Evolutionary conservation across 2,888 invertebrate species (phyloP), one percentile per base, ranked within the genome.

Genomic region (Drosophila macrothrix): DNA sequence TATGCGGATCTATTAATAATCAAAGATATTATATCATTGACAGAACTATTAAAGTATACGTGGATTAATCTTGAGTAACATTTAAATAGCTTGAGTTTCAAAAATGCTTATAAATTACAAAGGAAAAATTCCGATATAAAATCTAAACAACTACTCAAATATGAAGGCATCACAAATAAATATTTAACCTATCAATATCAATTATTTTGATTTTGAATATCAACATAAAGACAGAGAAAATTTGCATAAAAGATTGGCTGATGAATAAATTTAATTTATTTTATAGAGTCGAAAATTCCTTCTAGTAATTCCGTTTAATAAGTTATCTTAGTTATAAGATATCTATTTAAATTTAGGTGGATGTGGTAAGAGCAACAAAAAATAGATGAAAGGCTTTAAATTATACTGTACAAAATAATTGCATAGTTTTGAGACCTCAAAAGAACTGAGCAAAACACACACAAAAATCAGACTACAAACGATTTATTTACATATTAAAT

Each of bases 1-100:
- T 35, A 61, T 31, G 49, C 22, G 22, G 33, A 28, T 37, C 37
- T 58, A 37, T 46, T n/a, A 19, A 53, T 63, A n/a, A 39, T 19
- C n/a, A 19, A 33, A 25, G 7, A 28, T 35, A 33, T 66, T 46
- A 59, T 25, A 46, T 46, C 46, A 46, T 25, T 46, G 25, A 16
- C 25, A 46, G 28, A 46, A 16, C 7, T 46, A 25, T 25, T 25
- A 16, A 46, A 46, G 25, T 28, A 46, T 4, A 25, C 25, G 5
- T 46, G 25, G 2, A 25, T 16, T 46, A 25, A 46, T 16, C 16
- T 46, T 25, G 46, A 7, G 16, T 4, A 16, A 25, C 16, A 46
- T 25, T 46, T 25, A 16, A 46, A 25, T 25, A 25, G 22, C 4
- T 14, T 16, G 19, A 16, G 25, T 16, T 46, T 1, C 4, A 2